A percentile compares a stretch with the other conserved stretches of the same genome.
Evolutionary conservation across 2,888 invertebrate genomes (phyloP).

Genomic region (Tubulanus polymorphus): DNA sequence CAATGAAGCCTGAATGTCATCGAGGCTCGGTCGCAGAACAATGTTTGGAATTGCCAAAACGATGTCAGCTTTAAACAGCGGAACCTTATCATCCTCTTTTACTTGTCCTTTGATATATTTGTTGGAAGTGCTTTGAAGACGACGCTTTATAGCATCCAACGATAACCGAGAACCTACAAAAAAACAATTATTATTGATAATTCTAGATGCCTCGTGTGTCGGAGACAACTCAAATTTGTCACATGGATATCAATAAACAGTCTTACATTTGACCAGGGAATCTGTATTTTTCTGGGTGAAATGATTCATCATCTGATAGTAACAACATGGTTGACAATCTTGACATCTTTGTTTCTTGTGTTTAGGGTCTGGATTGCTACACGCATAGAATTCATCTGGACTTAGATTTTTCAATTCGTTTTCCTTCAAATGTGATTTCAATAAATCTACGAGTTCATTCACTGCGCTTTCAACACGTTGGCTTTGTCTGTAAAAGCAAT

Average conservation of each 20-base stretch:
- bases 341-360: constrained; percentile 48
- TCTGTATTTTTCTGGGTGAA: constrained; percentile 90
- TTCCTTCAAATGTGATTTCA: constrained; percentile 40
- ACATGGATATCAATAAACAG: not conserved
- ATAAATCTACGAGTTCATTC: constrained; percentile 48
- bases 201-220: not conserved
- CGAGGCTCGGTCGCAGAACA: constrained; percentile 79
- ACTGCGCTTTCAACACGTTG: constrained; percentile 51
- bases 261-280: constrained; percentile 67
- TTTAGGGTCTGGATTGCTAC: constrained; percentile 37
- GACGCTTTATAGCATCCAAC: constrained; percentile 51
- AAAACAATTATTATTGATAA: constrained; percentile 3
- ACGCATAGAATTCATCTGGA: constrained; percentile 40
- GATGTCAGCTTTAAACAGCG: constrained; percentile 74
- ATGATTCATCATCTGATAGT: constrained; percentile 47
- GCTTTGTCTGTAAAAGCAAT: constrained; percentile 43
- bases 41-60: constrained; percentile 84
- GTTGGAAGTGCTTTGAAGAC: constrained; percentile 47
- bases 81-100: constrained; percentile 40
- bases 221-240: not conserved
- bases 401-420: constrained; percentile 58
- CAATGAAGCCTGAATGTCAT: constrained; percentile 84
- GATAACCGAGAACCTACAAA: constrained; percentile 47
- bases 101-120: constrained; percentile 39
- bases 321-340: constrained; percentile 49